These are phyloP conservation scores for Pseudomyrmex concolor DNA, from an alignment of 1,140 invertebrate species.

Conservation along the genomic window DNA sequence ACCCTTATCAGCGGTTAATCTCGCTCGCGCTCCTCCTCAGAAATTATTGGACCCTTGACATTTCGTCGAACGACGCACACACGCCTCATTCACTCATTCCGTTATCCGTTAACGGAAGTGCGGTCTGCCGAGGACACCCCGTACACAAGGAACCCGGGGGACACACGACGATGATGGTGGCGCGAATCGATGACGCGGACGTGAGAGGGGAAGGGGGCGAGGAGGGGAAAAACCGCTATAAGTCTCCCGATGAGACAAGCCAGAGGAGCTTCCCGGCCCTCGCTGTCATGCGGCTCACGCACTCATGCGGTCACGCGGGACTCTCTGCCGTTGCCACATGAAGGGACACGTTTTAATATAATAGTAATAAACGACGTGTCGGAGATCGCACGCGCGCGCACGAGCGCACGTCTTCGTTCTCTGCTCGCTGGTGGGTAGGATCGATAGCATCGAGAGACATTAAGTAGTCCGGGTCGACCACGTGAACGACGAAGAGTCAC, in stretches of 20 bases:
- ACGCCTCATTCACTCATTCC: constrained; percentile 17
- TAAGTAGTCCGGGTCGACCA: constrained; percentile 47
- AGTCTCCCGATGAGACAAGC: constrained; percentile 5
- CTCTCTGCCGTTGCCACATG: not conserved
- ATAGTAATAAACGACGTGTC: constrained; percentile 53
- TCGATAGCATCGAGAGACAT: constrained; percentile 54
- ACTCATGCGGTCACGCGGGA: constrained; percentile 42
- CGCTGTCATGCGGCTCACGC: constrained; percentile 44
- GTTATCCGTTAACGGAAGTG: constrained; percentile 52
- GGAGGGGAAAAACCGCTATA: constrained; percentile 16
- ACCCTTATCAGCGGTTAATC: constrained; percentile 35
- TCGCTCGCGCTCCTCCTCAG: not conserved
- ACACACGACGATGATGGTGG: not conserved
- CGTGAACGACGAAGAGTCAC: constrained; percentile 45
- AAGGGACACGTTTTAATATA: constrained; percentile 55
- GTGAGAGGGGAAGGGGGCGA: not conserved
- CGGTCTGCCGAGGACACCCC: constrained; percentile 33
- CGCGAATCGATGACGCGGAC: constrained; percentile 39
- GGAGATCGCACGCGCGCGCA: constrained; percentile 23
- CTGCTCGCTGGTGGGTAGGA: constrained; percentile 7
- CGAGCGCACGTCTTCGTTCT: not conserved
- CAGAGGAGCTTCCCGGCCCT: not conserved
- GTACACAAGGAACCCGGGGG: not conserved
- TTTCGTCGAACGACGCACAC: constrained; percentile 24
- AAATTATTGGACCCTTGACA: constrained; percentile 37